Base-by-base conservation (phyloP, 1,140 invertebrate genomes). In the Matsumurasca onukii region DNA sequence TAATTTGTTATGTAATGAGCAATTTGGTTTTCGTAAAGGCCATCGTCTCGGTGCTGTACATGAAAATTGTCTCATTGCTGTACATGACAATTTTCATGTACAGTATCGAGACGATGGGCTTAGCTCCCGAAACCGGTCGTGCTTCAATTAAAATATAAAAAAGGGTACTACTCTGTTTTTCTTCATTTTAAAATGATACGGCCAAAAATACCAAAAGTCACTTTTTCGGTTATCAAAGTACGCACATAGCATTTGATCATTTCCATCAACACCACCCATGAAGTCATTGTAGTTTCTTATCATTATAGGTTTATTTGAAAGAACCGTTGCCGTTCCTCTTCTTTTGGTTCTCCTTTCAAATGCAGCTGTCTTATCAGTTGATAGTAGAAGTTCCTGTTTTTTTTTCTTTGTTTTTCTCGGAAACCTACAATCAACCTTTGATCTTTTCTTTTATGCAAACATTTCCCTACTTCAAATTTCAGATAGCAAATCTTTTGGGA, bases 331-430 rank as follows among this genome's bases (percentile, higher is more conserved):
- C n/a, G 39, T 12, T 12, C 39, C 39, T 45, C 39, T 9, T n/a
- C 39, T 45, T 45, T 12, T 45, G 9, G 39, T 45, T 45, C n/a
- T 45, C n/a, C 39, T 9, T n/a, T 45, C 39, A 45, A 9, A 12
- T 12, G 9, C 39, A 12, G 39, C n/a, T 45, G n/a, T 45, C 9
- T 9, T n/a, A 25, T 65, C 31, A 22, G 29, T 65, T 12, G 63
- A 65, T 22, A 65, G 34, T 3, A 65, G 31, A 20, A 65, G 22
- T 17, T 39, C 29, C 29, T 65, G 63, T 49, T 27, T 31, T 20
- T 2, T 45, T n/a, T 65, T 31, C 1, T 22, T 45, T 31, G n/a
- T 31, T 45, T 65, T 31, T 65, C 34, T 45, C 63, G 1, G 29
- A 31, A 65, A 13, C 20, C 63, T 34, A 39, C 24, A 27, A n/a